Evolutionary conservation across 2,888 invertebrate genomes (phyloP), one percentile per base, ranked within the genome.

Genomic region (Antitype chi): DNA sequence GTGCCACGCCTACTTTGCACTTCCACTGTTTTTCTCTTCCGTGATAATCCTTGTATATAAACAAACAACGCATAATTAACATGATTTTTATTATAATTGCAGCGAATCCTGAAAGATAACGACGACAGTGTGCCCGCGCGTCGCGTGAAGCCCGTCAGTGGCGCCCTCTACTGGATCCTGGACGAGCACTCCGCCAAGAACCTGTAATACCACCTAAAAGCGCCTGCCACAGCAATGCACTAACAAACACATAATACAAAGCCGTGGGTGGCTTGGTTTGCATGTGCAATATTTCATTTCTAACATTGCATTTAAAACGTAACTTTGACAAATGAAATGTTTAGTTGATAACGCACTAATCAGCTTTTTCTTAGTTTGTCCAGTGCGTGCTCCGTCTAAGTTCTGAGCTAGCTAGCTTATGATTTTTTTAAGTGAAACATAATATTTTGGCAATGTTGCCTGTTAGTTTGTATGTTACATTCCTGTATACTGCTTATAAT

Each of bases 41-140:
- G 32, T 32, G 32, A 4, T 4, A n/a, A n/a, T n/a, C n/a, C n/a
- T n/a, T n/a, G n/a, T n/a, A n/a, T n/a, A n/a, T n/a, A n/a, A n/a
- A n/a, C n/a, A n/a, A n/a, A n/a, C n/a, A n/a, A n/a, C n/a, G n/a
- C n/a, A n/a, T n/a, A n/a, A n/a, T n/a, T n/a, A n/a, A n/a, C 4
- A n/a, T 38, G 1, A 20, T 47, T n/a, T 70, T 28, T 17, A 13
- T 38, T 15, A 13, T 11, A 20, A 52, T 97, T 97, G 2, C 96
- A 99, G 99, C 97, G 97, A 87, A 98, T 99, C 80, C 95, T 99
- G 78, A 97, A 97, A 85, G 98, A 98, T 79, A 97, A 97, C 75
- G 98, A 97, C 77, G 98, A 98, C 90, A 96, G 97, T 71, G 95
- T 99, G 38, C 99, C 99, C 13, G 98, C 99, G 0, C 97, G 97